Base-by-base conservation (phyloP, 2,797 vertebrate species). In the Pelobates cultripes region DNA sequence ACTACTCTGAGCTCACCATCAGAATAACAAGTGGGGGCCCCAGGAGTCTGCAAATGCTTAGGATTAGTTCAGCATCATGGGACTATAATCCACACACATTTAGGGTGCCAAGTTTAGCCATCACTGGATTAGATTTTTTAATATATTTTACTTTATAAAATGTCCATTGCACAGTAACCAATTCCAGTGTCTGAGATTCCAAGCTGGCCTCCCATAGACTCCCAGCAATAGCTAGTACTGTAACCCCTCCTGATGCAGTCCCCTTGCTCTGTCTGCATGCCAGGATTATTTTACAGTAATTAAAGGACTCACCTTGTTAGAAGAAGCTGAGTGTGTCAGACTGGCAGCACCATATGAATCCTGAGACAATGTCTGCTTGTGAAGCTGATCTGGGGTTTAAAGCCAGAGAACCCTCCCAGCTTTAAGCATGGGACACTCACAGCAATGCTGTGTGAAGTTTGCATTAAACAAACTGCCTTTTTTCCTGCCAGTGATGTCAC, bases 401-500 rank as follows among this genome's bases (percentile, higher is more conserved):
- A 40, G 57, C 55, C 60, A 68, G 10, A 8, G 51, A 61, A 42
- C 10, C 47, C 78, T 73, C 70, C 44, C 28, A 7, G 57, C 43
- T 9, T 17, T 51, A 5, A 40, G 45, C 68, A 14, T 70, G 43
- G 10, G 68, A 70, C 15, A 28, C 40, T 44, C 53, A 70, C 67
- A 69, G 42, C 47, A 10, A 61, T 4, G 57, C 69, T 64, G 10
- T 1, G 43, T 42, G 68, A 45, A 53, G 15, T 81, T 63, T 64
- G 44, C 61, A 43, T 72, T 51, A n/a, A 82, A 73, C 63, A 73
- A n/a, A 47, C 61, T 68, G 12, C 76, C 78, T 93, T 95, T 72
- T 45, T 3, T 81, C 92, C 92, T 91, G 89, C 78, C 70, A 77
- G 86, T 97, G 96, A 97, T 96, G 96, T 97, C 96, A 97, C 90